Evolutionary conservation across 1,140 invertebrate species (phyloP), one percentile per base, ranked within the genome.

Genomic region (Parasteatoda tepidariorum): DNA sequence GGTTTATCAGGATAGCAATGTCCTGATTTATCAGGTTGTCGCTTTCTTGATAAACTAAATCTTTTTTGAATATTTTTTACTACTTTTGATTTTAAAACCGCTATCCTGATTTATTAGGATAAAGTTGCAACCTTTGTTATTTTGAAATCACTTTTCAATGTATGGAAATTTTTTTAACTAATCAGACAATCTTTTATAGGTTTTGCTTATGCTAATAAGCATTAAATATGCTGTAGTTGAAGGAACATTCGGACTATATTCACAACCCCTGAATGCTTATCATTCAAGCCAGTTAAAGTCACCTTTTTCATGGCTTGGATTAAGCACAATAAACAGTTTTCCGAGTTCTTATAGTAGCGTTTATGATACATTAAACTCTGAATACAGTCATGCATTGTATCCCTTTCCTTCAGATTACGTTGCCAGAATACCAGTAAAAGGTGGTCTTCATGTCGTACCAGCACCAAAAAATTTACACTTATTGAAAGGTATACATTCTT

Each of bases 391-490:
- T 26, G 76, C 64, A 4, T 30, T 79, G 28, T 68, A 79, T 38
- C 76, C 76, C 28, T 34, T 68, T 26, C 38, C 24, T 26, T 33
- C 62, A 18, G 15, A 64, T 59, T 48, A 79, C 0, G 28, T 57
- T 24, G 18, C 54, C 15, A 67, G 59, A 68, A 79, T 79, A 26
- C 76, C 76, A 15, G 76, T 79, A 4, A 79, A 79, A 79, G 76
- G 76, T 4, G 76, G 76, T 26, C 18, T 79, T 24, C 57, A 26
- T 57, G 64, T 79, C 38, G 76, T 79, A 34, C 62, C 41, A 34
- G 76, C 76, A 15, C 76, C 76, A 34, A 79, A 64, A 57, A 61
- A 75, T 30, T 61, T 75, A 18, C 31, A 30, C 18, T 75, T 41
- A 34, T 28, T 28, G 3, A 75, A 75, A 61, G 73, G 74, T 41